phyloP scores from a whole-genome alignment of 1,140 invertebrate species.

The Cephus cinctus region DNA sequence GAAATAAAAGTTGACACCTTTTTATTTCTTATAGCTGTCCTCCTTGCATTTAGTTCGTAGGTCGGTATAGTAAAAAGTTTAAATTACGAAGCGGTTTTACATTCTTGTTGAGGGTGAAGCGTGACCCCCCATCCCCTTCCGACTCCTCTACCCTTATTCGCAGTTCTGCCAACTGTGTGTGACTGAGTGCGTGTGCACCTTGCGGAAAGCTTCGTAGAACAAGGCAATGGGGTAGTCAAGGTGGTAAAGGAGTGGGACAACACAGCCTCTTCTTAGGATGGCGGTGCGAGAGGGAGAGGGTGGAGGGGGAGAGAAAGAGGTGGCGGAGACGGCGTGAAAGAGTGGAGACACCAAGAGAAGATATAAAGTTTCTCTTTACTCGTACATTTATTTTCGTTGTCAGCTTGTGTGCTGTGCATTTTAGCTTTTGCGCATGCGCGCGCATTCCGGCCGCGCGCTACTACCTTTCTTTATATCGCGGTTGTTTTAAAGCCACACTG shows the following conservation, averaged over 20 bases:
- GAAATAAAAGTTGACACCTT: neutral
- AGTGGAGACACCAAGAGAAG: no score
- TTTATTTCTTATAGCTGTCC: neutral
- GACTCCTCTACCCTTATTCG: neutral
- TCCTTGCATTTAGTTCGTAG: neutral
- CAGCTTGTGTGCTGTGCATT: conserved; percentile 16
- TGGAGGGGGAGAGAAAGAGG: conserved; percentile 5
- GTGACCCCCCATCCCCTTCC: neutral
- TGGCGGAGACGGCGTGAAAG: conserved; percentile 9
- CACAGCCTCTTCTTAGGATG: no score
- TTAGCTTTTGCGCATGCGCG: conserved; percentile 19
- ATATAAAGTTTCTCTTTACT: conserved; percentile 25
- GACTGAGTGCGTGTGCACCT: neutral
- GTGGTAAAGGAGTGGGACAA: conserved; percentile 1
- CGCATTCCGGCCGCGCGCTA: no score
- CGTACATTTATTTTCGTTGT: conserved; percentile 28
- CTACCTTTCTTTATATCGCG: conserved; percentile 23
- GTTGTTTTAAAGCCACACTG: conserved; percentile 22
- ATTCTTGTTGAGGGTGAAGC: neutral
- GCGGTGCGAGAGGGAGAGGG: conserved; percentile 3
- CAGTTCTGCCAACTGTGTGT: conserved; percentile 4
- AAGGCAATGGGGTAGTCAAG: conserved; percentile 13
- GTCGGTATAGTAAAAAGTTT: neutral
- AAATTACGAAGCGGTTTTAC: neutral
- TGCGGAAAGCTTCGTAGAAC: conserved; percentile 10